Conservation (phyloP, 2,888 invertebrate genomes). For the Drosophila rubida region DNA sequence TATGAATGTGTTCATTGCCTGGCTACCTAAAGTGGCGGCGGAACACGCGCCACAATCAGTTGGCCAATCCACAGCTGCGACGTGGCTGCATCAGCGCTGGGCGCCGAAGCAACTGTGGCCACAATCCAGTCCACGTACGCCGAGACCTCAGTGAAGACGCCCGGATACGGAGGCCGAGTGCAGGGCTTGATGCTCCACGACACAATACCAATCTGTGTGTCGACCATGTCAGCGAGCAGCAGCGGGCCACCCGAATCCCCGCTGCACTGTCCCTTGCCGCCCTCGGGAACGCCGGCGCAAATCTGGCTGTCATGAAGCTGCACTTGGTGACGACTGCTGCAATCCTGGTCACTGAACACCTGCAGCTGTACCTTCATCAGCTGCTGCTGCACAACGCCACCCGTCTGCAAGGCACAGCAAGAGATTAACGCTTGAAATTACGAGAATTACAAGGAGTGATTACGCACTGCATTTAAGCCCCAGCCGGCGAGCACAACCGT, state of each 20-base stretch:
- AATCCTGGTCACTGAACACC: constrained; percentile 83
- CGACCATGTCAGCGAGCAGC: constrained; percentile 66
- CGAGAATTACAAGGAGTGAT: background rate
- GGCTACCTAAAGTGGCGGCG: constrained; percentile 56
- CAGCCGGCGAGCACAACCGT: constrained; percentile 82
- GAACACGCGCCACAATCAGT: constrained; percentile 60
- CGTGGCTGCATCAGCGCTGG: constrained; percentile 1
- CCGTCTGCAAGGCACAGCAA: constrained; percentile 69
- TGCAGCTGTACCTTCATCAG: constrained; percentile 84
- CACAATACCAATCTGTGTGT: constrained; percentile 84
- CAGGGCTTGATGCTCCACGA: constrained; percentile 86
- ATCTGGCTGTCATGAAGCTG: constrained; percentile 82
- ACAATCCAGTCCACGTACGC: constrained; percentile 83
- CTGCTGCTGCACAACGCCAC: constrained; percentile 77
- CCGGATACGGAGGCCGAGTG: constrained; percentile 84
- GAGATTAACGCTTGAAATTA: background rate
- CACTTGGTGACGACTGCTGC: constrained; percentile 76
- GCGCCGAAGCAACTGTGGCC: constrained; percentile 58
- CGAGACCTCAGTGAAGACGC: constrained; percentile 85
- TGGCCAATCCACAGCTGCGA: constrained; percentile 62
- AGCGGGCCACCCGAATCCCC: constrained; percentile 85
- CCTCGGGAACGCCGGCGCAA: constrained; percentile 85
- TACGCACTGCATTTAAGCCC: constrained; percentile 82
- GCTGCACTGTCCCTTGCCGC: constrained; percentile 85
- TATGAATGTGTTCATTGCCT: no score